A percentile compares a stretch with the other conserved stretches of the same genome.
Evolutionary conservation across 2,113 vertebrate species (phyloP).

Genomic region (Nothoprocta perdicaria): DNA sequence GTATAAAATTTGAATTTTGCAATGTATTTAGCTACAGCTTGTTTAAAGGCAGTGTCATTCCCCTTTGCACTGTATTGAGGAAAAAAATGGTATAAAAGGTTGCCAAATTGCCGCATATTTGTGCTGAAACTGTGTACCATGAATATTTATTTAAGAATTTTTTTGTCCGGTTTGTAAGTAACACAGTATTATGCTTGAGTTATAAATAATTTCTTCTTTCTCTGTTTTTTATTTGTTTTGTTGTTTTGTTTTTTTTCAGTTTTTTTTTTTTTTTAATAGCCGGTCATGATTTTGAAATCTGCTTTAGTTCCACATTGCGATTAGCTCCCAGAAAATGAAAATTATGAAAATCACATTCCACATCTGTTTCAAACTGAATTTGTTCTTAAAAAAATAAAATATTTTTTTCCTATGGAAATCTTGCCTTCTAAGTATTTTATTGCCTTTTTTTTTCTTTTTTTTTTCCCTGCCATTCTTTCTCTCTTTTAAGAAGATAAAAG

Average conservation of each 20-base stretch:
- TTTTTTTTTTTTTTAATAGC: conserved; percentile 83
- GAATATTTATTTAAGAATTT: conserved; percentile 99
- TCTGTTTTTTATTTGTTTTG: conserved; percentile 75
- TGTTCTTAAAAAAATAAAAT: conserved; percentile 99
- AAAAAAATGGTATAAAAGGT: conserved; percentile 91
- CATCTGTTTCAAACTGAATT: conserved; percentile 98
- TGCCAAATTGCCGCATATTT: conserved; percentile 99
- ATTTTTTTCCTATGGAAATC: conserved; percentile 99
- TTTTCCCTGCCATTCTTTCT: conserved; percentile 7
- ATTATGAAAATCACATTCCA: conserved; percentile 93
- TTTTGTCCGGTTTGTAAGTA: conserved; percentile 95
- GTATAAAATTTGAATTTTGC: conserved; percentile 99
- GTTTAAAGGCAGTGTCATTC: conserved; percentile 91
- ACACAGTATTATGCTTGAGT: conserved; percentile 98
- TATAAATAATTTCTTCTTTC: conserved; percentile 84
- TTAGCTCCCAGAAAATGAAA: conserved; percentile 86
- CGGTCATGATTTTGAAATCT: conserved; percentile 84
- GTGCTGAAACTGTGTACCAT: conserved; percentile 99
- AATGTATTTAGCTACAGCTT: conserved; percentile 99
- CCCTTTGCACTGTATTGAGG: conserved; percentile 97
- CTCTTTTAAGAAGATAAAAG: background rate
- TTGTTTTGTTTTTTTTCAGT: conserved; percentile 71
- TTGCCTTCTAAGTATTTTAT: conserved; percentile 75
- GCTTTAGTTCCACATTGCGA: conserved; percentile 86
- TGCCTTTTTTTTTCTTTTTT: background rate